A percentile compares a stretch with the other conserved stretches of the same genome.
phyloP scores from a whole-genome alignment of 2,797 vertebrate genomes.

The Adelosebastes latens region DNA sequence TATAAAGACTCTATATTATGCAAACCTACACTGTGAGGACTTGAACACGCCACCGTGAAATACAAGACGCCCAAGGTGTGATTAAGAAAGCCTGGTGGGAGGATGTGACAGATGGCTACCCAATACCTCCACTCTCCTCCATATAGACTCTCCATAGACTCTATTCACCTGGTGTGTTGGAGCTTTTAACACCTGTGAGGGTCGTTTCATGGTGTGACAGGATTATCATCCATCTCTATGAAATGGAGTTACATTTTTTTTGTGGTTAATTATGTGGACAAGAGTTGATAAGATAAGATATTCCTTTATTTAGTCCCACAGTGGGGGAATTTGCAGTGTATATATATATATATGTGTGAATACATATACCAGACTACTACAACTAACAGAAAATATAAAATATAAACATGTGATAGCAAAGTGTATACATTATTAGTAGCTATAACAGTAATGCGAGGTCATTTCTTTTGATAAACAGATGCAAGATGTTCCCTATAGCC shows the following conservation, averaged over 20 bases:
- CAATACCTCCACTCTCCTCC: constrained; percentile 29
- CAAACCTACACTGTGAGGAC: background rate
- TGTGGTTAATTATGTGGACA: background rate
- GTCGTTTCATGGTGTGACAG: background rate
- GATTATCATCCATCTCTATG: background rate
- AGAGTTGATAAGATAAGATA: background rate
- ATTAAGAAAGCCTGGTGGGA: constrained; percentile 52
- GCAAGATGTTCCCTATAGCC: no score
- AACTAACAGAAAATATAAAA: no score
- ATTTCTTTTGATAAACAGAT: background rate
- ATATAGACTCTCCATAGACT: no score
- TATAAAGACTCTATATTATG: background rate
- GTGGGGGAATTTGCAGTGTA: no score
- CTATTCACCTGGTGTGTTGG: background rate
- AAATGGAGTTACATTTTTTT: background rate
- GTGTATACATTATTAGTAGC: background rate
- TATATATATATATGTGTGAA: no score
- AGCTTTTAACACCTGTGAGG: constrained; percentile 28
- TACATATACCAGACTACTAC: no score
- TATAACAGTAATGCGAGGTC: background rate
- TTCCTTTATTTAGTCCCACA: no score
- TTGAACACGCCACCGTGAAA: constrained; percentile 40
- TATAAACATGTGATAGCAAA: no score
- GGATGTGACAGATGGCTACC: constrained; percentile 56
- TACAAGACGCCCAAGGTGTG: constrained; percentile 50